Percentiles rank a stretch among this genome's conserved stretches.
These are phyloP conservation scores for Lottia gigantea DNA, from an alignment of 2,888 invertebrate genomes.

Conservation along the genomic window DNA sequence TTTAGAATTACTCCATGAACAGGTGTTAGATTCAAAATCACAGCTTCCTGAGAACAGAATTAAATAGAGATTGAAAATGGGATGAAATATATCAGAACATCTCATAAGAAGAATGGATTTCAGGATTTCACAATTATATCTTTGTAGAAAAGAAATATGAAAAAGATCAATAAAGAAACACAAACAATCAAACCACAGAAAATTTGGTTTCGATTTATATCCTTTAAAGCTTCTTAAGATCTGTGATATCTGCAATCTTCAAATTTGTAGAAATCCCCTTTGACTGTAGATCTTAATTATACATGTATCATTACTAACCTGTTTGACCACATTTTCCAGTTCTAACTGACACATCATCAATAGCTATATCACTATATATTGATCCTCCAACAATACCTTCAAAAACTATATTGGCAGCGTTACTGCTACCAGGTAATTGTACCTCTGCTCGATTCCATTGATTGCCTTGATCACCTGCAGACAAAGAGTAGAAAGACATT, in stretches of 20 bases:
- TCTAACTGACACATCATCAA: conserved; percentile 45
- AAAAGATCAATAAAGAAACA: too few relatives aligned
- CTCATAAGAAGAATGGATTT: too few relatives aligned
- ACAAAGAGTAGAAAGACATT: too few relatives aligned
- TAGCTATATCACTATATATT: conserved; percentile 46
- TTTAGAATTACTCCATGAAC: conserved; percentile 49
- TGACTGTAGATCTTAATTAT: not conserved
- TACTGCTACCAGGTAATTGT: conserved; percentile 28
- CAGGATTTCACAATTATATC: too few relatives aligned
- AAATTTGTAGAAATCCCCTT: too few relatives aligned
- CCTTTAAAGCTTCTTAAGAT: too few relatives aligned
- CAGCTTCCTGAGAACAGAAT: conserved; percentile 40
- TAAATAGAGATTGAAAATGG: too few relatives aligned
- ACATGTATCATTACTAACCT: conserved; percentile 17
- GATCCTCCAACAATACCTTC: conserved; percentile 46
- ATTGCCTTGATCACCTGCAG: conserved; percentile 50
- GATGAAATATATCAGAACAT: too few relatives aligned
- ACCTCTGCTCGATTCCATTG: conserved; percentile 48
- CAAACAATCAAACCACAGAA: too few relatives aligned
- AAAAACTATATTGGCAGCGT: conserved; percentile 40
- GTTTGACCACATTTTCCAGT: conserved; percentile 35
- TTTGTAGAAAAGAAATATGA: too few relatives aligned
- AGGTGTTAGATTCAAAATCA: conserved; percentile 54
- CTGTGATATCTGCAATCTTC: too few relatives aligned
- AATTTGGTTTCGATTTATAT: too few relatives aligned